Conservation (phyloP, 2,888 invertebrate genomes). For the Orchesella flavescens region DNA sequence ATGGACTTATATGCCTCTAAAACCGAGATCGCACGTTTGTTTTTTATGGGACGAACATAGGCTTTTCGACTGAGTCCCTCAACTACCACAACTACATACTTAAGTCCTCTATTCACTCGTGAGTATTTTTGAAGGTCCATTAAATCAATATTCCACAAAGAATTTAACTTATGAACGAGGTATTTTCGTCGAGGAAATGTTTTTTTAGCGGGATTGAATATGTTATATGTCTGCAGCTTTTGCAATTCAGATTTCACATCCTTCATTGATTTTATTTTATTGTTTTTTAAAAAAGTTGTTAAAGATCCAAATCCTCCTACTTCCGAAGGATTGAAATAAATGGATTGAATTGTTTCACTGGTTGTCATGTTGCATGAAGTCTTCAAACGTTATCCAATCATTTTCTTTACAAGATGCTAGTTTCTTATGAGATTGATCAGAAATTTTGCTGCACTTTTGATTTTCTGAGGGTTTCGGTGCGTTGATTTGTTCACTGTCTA, state of each 20-base stretch:
- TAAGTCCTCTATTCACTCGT: background rate
- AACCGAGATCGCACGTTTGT: background rate
- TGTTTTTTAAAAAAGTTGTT: background rate
- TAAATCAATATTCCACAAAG: background rate
- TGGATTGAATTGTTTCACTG: background rate
- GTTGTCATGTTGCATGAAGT: background rate
- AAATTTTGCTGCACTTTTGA: too few species aligned
- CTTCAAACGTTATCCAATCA: background rate
- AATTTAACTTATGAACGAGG: background rate
- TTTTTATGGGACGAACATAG: background rate
- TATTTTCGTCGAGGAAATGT: background rate
- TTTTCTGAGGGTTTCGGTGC: too few species aligned
- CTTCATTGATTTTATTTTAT: background rate
- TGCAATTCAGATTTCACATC: background rate
- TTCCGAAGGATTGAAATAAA: background rate
- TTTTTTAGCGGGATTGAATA: background rate
- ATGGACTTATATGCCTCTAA: constrained; percentile 17
- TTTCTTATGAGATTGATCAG: too few species aligned
- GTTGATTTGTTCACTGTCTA: background rate
- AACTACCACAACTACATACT: constrained; percentile 5
- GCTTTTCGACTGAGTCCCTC: background rate
- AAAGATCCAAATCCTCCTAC: background rate
- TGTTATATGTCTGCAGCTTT: background rate
- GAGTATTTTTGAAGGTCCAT: background rate
- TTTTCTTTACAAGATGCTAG: too few species aligned